A percentile compares a stretch with the other conserved stretches of the same genome.
These are phyloP conservation scores for Colius striatus DNA, from an alignment of 2,113 vertebrate genomes.

Conservation along the genomic window DNA sequence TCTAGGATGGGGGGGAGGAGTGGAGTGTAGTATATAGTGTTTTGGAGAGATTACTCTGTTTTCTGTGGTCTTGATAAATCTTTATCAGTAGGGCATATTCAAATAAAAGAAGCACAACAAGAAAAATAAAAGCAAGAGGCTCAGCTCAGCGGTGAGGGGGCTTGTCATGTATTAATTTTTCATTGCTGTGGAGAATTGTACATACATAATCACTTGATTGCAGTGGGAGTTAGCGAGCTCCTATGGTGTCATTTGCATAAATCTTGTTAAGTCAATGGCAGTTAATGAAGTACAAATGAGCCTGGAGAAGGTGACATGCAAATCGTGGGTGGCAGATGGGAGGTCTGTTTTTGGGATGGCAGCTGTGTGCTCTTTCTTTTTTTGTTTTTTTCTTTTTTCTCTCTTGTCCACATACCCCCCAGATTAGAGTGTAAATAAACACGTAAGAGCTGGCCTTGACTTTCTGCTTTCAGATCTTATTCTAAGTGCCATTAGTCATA, in stretches of 20 bases:
- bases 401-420: neutral
- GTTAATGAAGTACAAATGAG: conserved; percentile 94
- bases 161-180: conserved; percentile 85
- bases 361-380: conserved; percentile 77
- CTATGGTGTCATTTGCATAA: conserved; percentile 89
- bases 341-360: conserved; percentile 84
- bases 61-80: neutral
- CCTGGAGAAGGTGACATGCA: conserved; percentile 88
- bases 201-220: conserved; percentile 88
- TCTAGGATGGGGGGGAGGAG: too few relatives aligned
- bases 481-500: neutral
- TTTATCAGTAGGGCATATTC: conserved; percentile 30
- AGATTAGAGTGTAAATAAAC: conserved; percentile 52
- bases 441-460: conserved; percentile 12
- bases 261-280: conserved; percentile 91
- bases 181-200: conserved; percentile 85
- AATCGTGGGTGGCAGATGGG: conserved; percentile 89
- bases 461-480: conserved; percentile 27
- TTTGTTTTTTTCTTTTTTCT: neutral
- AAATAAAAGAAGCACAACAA: conserved; percentile 57
- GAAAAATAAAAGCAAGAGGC: conserved; percentile 75
- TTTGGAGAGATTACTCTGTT: neutral
- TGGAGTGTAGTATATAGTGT: rapidly evolving
- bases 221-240: conserved; percentile 83
- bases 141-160: conserved; percentile 74